These are phyloP conservation scores for Eumacrocentrus americanus DNA, from an alignment of 2,888 invertebrate genomes.

Conservation along the genomic window DNA sequence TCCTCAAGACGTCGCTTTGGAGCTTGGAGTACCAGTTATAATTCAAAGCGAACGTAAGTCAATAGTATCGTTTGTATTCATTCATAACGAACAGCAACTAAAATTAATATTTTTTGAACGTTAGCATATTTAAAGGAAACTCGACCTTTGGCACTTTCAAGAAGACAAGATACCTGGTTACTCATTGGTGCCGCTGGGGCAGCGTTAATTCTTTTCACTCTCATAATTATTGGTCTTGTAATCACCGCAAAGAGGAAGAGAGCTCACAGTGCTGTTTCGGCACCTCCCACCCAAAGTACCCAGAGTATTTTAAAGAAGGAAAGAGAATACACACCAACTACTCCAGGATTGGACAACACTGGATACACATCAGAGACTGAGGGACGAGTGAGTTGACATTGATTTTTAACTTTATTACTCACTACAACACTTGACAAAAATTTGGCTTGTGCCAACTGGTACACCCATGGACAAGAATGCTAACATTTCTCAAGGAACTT, in stretches of 20 bases:
- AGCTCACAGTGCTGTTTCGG: slow-evolving; percentile 51
- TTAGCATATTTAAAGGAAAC: slow-evolving; percentile 74
- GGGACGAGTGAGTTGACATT: slow-evolving; percentile 44
- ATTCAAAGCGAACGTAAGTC: slow-evolving; percentile 88
- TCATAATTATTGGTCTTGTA: slow-evolving; percentile 46
- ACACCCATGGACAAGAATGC: neutral
- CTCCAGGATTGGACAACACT: slow-evolving; percentile 50
- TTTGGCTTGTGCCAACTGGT: slow-evolving; percentile 15
- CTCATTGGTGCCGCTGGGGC: slow-evolving; percentile 69
- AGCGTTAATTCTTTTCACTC: slow-evolving; percentile 66
- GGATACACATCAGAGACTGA: slow-evolving; percentile 56
- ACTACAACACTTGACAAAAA: neutral
- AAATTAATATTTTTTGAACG: too few species aligned
- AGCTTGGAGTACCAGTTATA: slow-evolving; percentile 77
- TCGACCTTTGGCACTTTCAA: slow-evolving; percentile 67
- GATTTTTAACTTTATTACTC: neutral
- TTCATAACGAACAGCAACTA: too few species aligned
- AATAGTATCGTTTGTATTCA: slow-evolving; percentile 3
- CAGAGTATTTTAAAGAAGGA: slow-evolving; percentile 50
- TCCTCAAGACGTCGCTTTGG: slow-evolving; percentile 75
- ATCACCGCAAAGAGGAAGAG: slow-evolving; percentile 53
- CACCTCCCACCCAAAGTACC: slow-evolving; percentile 46
- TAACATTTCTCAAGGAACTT: neutral
- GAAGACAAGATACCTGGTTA: slow-evolving; percentile 68
- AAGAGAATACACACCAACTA: slow-evolving; percentile 44